Base-by-base conservation (phyloP, 2,888 invertebrate genomes). In the Trachelus iudaicus region DNA sequence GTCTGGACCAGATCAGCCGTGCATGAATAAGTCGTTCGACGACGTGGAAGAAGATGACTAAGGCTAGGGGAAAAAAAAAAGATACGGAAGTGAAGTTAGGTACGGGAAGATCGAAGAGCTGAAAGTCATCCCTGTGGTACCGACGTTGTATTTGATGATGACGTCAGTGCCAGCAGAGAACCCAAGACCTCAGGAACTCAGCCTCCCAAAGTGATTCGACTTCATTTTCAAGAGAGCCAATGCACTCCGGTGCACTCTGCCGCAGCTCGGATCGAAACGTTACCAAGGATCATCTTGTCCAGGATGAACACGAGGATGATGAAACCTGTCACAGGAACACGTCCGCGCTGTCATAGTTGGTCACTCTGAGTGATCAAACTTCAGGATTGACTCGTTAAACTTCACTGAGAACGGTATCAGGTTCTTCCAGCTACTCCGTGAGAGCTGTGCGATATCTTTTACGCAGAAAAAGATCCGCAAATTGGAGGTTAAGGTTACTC, bases 291-390 rank as follows among this genome's bases (percentile, higher is more conserved):
- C 9, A 56, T 9, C 56, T 56, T 56, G 56, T 56, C 56, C 56
- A 56, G 56, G 56, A 56, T 23, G 56, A 56, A 9, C 56, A 56
- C 56, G 56, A 56, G 56, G 56, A 56, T 79, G 80, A 82, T 76
- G 77, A 79, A 81, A 80, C 77, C 82, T 81, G 83, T 83, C 82
- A 79, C 77, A 81, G 81, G 81, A 80, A 80, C 79, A 76, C 79
- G 77, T 75, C 81, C 82, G 77, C 79, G 76, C 77, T 75, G 81
- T 78, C 82, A 79, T 2, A 68, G 37, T 31, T n/a, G 69, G 15
- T 69, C 73, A 77, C 69, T 78, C 77, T 75, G 37, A 76, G 76
- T 82, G 83, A 84, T 84, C 82, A 83, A 80, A 80, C 71, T 79
- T 76, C 81, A 79, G 81, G 81, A 78, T 73, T 77, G 68, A 73